phyloP scores from a whole-genome alignment of 2,888 invertebrate genomes.

The Crepidodera aurea region DNA sequence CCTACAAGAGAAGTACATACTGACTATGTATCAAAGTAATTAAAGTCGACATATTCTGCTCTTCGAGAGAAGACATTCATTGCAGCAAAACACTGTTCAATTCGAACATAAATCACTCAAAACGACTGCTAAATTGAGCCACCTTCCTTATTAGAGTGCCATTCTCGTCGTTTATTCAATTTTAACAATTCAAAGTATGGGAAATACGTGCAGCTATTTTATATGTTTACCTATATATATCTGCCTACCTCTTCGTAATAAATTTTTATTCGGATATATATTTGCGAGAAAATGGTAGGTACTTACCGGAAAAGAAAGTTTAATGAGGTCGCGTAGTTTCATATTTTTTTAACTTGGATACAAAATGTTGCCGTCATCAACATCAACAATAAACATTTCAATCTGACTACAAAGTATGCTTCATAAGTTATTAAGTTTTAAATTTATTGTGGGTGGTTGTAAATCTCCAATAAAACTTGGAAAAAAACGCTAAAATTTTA shows the following conservation, averaged over 20 bases:
- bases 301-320: not conserved
- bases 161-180: slow-evolving; percentile 7
- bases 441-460: too few relatives aligned
- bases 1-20: not conserved
- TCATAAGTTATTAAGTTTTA: too few relatives aligned
- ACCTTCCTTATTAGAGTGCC: slow-evolving; percentile 16
- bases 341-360: too few relatives aligned
- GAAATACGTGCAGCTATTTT: not conserved
- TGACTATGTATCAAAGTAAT: not conserved
- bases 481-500: too few relatives aligned
- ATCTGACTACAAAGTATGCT: too few relatives aligned
- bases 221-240: not conserved
- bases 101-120: slow-evolving; percentile 10
- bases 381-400: too few relatives aligned
- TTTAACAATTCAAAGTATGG: not conserved
- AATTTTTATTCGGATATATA: not conserved
- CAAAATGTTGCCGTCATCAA: too few relatives aligned
- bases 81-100: not conserved
- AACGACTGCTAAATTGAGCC: slow-evolving; percentile 3
- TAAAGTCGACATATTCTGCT: not conserved
- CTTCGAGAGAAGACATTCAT: too few relatives aligned
- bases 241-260: not conserved
- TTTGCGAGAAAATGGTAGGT: too few relatives aligned
- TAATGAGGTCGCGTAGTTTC: too few relatives aligned
- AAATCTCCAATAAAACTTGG: too few relatives aligned